A percentile compares a stretch with the other conserved stretches of the same genome.
These are phyloP conservation scores for Plutomurus gul DNA, from an alignment of 1,140 invertebrate species.

Conservation along the genomic window DNA sequence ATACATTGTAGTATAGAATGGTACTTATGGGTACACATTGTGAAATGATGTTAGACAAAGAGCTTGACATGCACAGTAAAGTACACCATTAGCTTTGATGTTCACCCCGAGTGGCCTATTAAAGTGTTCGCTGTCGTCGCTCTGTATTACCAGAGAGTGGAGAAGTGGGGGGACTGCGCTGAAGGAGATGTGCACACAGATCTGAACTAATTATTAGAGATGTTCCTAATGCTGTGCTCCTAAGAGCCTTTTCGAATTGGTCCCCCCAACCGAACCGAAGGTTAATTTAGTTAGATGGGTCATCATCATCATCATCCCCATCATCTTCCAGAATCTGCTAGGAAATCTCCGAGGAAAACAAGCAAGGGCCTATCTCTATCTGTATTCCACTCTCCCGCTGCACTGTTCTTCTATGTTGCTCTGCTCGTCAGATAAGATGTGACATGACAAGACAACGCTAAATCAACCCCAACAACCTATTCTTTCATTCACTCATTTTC, in stretches of 20 bases:
- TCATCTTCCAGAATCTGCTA: neutral
- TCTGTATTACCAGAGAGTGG: too few species aligned
- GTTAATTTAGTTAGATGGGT: conserved; percentile 45
- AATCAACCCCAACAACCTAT: neutral
- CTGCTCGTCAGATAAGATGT: conserved; percentile 5
- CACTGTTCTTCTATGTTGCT: neutral
- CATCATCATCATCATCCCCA: conserved; percentile 29
- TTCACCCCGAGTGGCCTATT: conserved; percentile 8
- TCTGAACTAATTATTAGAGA: neutral
- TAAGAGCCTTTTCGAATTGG: conserved; percentile 6
- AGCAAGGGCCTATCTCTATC: neutral
- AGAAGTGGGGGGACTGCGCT: too few species aligned
- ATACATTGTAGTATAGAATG: neutral
- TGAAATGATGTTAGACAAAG: neutral
- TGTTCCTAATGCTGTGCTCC: neutral
- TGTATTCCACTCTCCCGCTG: neutral
- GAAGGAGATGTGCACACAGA: too few species aligned
- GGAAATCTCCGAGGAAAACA: neutral
- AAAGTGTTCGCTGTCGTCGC: neutral
- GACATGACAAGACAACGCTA: conserved; percentile 33
- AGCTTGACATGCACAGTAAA: neutral
- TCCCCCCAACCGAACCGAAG: conserved; percentile 23
- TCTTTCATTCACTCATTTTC: conserved; percentile 18
- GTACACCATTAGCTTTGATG: conserved; percentile 2
- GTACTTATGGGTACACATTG: neutral